Base-by-base conservation (phyloP, 2,797 vertebrate species). In the Dendrocincla tyrannina region DNA sequence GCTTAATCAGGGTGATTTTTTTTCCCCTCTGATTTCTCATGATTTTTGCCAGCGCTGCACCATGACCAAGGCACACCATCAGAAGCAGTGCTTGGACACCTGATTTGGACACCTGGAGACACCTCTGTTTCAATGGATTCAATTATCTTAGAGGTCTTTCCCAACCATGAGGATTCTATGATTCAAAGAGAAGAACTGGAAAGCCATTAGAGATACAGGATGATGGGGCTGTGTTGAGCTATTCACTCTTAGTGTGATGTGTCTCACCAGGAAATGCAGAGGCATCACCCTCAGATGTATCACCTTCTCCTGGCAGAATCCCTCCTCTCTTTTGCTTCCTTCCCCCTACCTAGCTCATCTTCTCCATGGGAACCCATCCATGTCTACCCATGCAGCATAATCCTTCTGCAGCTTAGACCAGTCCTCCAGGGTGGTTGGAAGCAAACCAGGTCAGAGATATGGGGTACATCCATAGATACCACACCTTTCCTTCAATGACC, bases 21-120 rank as follows among this genome's bases (percentile, higher is more conserved):
- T 89, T 91, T 75, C 42, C 56, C 42, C 6, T 49, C 24, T 66
- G 9, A 13, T 86, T 90, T 81, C 32, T 5, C 13, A 8, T 30
- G 24, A 20, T 25, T 82, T 68, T 5, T 17, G 50, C 53, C 3
- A 11, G 41, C 23, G 24, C 35, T 9, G 79, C 35, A 18, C 50
- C 3, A 2, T 1, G 15, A 37, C 9, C 1, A 24, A 59, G 42
- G 23, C n/a, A 16, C 0, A 2, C 9, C 0, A 2, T 33, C 7
- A 3, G 13, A 75, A 32, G 44, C 39, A 37, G 39, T 1, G 0
- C 67, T 63, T 64, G 55, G 42, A 24, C 16, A 42, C 8, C 35
- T 66, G 17, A 46, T 73, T 39, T 76, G 47, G 35, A 35, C 35
- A 35, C 35, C 35, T 35, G 35, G 44, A 85, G 68, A 18, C 46